These are phyloP conservation scores for Portevinia maculata DNA, from an alignment of 2,888 invertebrate species.

Conservation along the genomic window DNA sequence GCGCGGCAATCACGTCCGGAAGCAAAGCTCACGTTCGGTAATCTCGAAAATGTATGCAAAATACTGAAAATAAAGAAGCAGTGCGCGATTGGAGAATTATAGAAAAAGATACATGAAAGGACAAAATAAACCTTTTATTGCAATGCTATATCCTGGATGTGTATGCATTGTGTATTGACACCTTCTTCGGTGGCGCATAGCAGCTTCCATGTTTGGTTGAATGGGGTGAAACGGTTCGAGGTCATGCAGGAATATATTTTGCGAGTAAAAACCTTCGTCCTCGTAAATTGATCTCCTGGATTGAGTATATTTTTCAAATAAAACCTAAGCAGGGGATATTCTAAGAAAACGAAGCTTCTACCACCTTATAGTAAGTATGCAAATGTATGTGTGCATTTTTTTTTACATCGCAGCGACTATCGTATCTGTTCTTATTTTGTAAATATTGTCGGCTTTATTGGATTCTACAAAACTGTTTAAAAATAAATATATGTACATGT, in stretches of 20 bases:
- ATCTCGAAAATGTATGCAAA: conserved; percentile 73
- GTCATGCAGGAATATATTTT: conserved; percentile 32
- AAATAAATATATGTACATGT: no score
- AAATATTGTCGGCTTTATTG: conserved; percentile 7
- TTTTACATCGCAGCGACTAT: conserved; percentile 2
- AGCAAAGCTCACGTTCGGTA: conserved; percentile 71
- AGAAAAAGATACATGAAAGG: conserved; percentile 73
- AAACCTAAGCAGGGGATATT: conserved; percentile 61
- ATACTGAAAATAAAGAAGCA: conserved; percentile 58
- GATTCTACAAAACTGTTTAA: no score
- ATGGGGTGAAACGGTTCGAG: conserved; percentile 27
- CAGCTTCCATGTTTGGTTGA: conserved; percentile 4
- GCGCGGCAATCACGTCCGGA: conserved; percentile 67
- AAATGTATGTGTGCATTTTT: background rate
- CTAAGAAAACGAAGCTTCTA: background rate
- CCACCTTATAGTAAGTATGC: background rate
- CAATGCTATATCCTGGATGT: conserved; percentile 47
- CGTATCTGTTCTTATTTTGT: conserved; percentile 17
- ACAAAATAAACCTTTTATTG: conserved; percentile 74
- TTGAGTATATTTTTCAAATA: conserved; percentile 62
- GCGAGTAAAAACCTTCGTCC: conserved; percentile 32
- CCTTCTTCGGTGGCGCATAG: background rate
- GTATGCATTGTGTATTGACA: conserved; percentile 42
- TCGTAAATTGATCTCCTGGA: conserved; percentile 51
- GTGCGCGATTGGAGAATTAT: conserved; percentile 62